Percentiles rank a stretch among this genome's conserved stretches.
These are phyloP conservation scores for Hypomecis punctinalis DNA, from an alignment of 2,888 invertebrate genomes.

Conservation along the genomic window DNA sequence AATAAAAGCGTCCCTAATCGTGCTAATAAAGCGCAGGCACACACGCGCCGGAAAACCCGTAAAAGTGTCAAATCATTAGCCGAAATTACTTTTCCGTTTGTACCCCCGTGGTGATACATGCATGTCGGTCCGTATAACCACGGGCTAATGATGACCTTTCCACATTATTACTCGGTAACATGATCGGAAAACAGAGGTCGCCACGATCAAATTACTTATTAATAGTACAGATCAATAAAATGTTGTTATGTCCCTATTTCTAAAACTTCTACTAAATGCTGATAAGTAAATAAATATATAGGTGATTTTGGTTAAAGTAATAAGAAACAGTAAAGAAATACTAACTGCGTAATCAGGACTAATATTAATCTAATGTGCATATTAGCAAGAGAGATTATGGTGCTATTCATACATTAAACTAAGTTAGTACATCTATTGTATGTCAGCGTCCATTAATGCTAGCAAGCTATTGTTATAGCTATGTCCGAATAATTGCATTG, in stretches of 20 bases:
- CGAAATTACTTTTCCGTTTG: constrained; percentile 67
- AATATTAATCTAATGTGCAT: not conserved
- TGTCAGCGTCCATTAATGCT: constrained; percentile 54
- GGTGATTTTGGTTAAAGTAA: too few species aligned
- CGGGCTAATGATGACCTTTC: constrained; percentile 20
- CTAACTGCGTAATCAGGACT: too few species aligned
- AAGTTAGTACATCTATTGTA: constrained; percentile 25
- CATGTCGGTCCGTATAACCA: constrained; percentile 16
- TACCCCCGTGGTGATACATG: constrained; percentile 42
- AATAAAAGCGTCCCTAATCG: constrained; percentile 68
- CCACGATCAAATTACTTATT: constrained; percentile 3
- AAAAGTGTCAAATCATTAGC: constrained; percentile 75
- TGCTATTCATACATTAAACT: constrained; percentile 1
- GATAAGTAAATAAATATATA: not conserved
- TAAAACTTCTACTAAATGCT: too few species aligned
- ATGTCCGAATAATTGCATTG: constrained; percentile 58
- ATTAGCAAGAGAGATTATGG: not conserved
- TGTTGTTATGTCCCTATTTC: not conserved
- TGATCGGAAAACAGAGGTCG: constrained; percentile 1
- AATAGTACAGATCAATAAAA: constrained; percentile 7
- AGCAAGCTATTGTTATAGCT: constrained; percentile 46
- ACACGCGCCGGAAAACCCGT: constrained; percentile 60
- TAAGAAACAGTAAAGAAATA: too few species aligned
- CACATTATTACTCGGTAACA: constrained; percentile 14
- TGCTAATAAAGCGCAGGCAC: constrained; percentile 65